A percentile compares a stretch with the other conserved stretches of the same genome.
Conservation (phyloP, 2,797 vertebrate genomes). For the Dromococcyx pavoninus region DNA sequence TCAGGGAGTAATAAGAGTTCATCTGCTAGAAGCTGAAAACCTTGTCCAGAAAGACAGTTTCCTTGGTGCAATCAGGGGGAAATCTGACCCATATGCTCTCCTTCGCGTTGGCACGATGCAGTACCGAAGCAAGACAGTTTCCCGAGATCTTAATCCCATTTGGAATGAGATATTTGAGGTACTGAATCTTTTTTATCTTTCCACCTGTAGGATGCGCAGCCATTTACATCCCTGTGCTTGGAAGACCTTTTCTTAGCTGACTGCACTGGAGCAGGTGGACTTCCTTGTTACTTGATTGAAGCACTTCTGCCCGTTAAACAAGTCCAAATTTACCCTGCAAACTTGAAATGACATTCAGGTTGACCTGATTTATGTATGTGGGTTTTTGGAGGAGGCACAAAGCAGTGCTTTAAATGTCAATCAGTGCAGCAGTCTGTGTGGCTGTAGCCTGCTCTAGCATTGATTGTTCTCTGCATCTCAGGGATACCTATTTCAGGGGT, state of each 20-base stretch:
- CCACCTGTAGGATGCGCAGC: not conserved
- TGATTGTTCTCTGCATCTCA: not conserved
- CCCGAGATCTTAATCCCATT: conserved; percentile 83
- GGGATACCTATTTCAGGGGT: not conserved
- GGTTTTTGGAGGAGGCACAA: conserved; percentile 33
- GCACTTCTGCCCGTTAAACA: not conserved
- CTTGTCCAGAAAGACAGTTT: conserved; percentile 89
- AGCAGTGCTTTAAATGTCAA: conserved; percentile 34
- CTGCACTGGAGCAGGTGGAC: not conserved
- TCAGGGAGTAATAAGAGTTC: conserved; percentile 90
- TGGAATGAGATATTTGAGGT: conserved; percentile 97
- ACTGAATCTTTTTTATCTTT: not conserved
- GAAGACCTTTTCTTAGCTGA: conserved; percentile 7
- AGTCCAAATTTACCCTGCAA: not conserved
- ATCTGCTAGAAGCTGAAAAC: conserved; percentile 86
- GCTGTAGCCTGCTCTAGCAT: not conserved
- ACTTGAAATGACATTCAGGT: not conserved
- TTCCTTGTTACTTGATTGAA: not conserved
- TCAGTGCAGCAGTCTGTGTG: conserved; percentile 11
- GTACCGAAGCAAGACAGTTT: conserved; percentile 86
- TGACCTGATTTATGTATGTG: conserved; percentile 39
- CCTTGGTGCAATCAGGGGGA: conserved; percentile 90
- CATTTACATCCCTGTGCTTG: not conserved
- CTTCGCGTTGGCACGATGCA: conserved; percentile 83
- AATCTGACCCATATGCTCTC: conserved; percentile 91